Evolutionary conservation across 1,140 invertebrate genomes (phyloP), one percentile per base, ranked within the genome.

Genomic region (Tetranychus cinnabarinus): DNA sequence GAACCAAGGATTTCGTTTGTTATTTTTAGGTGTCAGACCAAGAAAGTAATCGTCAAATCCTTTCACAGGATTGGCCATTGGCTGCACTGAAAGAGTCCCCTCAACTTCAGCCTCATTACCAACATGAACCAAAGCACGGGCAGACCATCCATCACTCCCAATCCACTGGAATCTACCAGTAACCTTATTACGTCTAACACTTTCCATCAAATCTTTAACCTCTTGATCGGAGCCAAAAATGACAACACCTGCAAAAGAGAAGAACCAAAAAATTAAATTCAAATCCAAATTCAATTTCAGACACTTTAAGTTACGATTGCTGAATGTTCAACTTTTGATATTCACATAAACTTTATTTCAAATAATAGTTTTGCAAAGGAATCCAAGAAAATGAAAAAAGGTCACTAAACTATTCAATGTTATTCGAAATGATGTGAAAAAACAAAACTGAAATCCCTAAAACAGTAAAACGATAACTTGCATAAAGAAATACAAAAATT

Each of bases 151-250:
- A 54, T 60, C 59, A 13, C 15, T 33, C 15, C 55, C 55, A 37
- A 95, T 91, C 90, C 89, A 95, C 35, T 86, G 85, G 75, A 93
- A 95, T 54, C 77, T 78, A 3, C 85, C 84, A 3, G 88, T 91
- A n/a, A 84, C 86, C 67, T 90, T 90, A 58, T 78, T 79, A 31
- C 88, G 77, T 55, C 82, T 77, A 0, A 93, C 86, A 0, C 90
- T 89, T 61, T 82, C 75, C 90, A 96, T 95, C 52, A 95, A 79
- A 13, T 85, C 87, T 0, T 87, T 86, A 10, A 95, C 90, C 76
- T 95, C 90, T 76, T 95, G 90, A 73, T 95, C 89, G 0, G 88
- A 93, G 0, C 86, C 91, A 71, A 90, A 96, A 67, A 95, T 85
- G 61, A 95, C 93, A 36, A 88, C 90, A 55, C 91, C 91, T 67